Evolutionary conservation across 23 tunicate species (phyloP).

Genomic region (Pegea sp.): DNA sequence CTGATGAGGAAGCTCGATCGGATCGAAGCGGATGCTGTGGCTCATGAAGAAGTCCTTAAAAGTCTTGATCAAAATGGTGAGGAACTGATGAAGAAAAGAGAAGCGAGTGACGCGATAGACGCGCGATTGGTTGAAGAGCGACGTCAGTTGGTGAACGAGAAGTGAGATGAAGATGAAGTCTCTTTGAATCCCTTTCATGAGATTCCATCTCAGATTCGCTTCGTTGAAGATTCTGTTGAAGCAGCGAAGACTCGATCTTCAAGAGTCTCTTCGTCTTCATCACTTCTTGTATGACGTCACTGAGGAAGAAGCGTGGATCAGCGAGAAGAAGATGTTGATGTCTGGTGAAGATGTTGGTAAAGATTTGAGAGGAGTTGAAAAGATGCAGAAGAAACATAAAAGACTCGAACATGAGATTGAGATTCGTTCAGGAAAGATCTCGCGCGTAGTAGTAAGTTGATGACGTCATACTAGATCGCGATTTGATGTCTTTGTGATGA

Average conservation of each 20-base stretch:
- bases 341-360: slow-evolving; percentile 59
- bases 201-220: slow-evolving; percentile 22
- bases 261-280: slow-evolving; percentile 33
- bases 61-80: slow-evolving; percentile 33
- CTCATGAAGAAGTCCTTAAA: slow-evolving; percentile 60
- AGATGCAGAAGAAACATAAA: slow-evolving; percentile 53
- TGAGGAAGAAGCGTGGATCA: slow-evolving; percentile 89
- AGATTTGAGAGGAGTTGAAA: slow-evolving; percentile 42
- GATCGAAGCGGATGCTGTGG: slow-evolving; percentile 73
- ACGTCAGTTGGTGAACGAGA: slow-evolving; percentile 15
- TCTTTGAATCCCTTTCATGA: not conserved
- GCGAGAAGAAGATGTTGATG: slow-evolving; percentile 66
- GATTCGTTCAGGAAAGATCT: slow-evolving; percentile 36
- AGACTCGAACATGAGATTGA: slow-evolving; percentile 51
- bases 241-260: slow-evolving; percentile 24
- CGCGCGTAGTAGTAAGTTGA: slow-evolving; percentile 26
- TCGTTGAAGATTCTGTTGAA: slow-evolving; percentile 24
- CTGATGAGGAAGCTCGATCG: slow-evolving; percentile 57
- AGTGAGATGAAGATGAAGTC: slow-evolving; percentile 7
- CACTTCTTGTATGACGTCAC: slow-evolving; percentile 52
- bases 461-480: not conserved
- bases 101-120: slow-evolving; percentile 49
- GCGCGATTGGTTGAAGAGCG: slow-evolving; percentile 21
- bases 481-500: not conserved
- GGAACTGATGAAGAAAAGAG: slow-evolving; percentile 16